phyloP scores from a whole-genome alignment of 2,797 vertebrate genomes.

The Spinus pinus region DNA sequence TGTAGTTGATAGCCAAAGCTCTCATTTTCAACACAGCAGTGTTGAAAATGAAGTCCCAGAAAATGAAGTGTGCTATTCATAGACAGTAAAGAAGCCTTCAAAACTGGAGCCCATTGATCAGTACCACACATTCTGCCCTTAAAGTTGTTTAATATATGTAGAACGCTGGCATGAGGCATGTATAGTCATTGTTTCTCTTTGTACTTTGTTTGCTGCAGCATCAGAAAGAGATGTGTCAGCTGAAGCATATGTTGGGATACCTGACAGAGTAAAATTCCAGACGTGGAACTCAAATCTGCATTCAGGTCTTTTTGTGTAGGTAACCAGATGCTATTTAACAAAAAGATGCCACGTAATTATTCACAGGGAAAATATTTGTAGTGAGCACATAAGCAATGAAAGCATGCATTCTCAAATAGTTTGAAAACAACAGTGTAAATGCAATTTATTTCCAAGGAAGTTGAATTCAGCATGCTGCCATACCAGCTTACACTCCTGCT shows the following conservation, averaged over 20 bases:
- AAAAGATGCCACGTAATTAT: neutral
- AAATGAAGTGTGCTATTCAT: neutral
- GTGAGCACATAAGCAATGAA: neutral
- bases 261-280: neutral
- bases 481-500: slow-evolving; percentile 5
- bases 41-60: neutral
- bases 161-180: neutral
- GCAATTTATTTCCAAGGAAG: neutral
- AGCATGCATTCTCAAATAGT: neutral
- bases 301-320: slow-evolving; percentile 6
- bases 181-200: neutral
- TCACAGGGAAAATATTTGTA: slow-evolving; percentile 36
- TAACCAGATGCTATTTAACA: slow-evolving; percentile 29
- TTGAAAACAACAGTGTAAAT: neutral
- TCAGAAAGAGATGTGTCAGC: neutral
- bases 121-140: neutral
- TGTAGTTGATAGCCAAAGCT: neutral
- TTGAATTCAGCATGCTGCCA: neutral
- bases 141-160: neutral
- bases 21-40: neutral
- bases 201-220: neutral
- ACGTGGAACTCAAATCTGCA: neutral
- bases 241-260: neutral
- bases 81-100: neutral
- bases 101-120: neutral